A percentile compares a stretch with the other conserved stretches of the same genome.
phyloP scores from a whole-genome alignment of 2,113 vertebrate species.

The Sitta europaea region DNA sequence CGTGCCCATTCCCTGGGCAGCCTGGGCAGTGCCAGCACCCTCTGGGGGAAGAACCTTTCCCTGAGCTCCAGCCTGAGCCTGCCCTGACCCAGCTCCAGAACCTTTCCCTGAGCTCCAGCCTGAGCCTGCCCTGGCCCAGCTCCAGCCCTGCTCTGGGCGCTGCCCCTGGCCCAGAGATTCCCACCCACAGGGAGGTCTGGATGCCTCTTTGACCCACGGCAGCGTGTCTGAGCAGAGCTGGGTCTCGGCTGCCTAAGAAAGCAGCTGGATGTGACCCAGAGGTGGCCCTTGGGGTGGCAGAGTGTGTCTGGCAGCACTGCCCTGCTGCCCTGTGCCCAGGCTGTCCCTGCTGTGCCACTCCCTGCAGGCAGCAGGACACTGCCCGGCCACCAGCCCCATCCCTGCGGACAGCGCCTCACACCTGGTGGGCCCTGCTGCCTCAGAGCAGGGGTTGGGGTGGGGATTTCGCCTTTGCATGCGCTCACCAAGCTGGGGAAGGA shows the following conservation, averaged over 20 bases:
- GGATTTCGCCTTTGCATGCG: neutral
- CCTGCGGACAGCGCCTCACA: neutral
- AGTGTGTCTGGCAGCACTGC: fast-evolving
- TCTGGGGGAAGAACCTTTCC: neutral
- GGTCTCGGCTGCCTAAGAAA: neutral
- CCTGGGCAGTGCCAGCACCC: neutral
- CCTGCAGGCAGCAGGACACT: neutral
- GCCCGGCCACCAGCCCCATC: neutral
- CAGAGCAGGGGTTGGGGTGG: neutral
- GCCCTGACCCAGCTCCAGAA: too few species aligned
- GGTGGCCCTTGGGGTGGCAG: fast-evolving
- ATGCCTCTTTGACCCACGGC: fast-evolving
- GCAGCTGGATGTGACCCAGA: neutral
- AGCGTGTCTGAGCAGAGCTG: fast-evolving
- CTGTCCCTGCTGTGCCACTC: fast-evolving
- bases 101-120: neutral
- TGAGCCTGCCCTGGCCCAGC: neutral
- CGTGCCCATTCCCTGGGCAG: neutral
- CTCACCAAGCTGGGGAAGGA: neutral
- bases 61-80: neutral
- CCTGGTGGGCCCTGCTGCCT: neutral
- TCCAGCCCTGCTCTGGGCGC: fast-evolving
- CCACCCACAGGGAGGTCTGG: neutral
- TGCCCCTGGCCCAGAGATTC: neutral
- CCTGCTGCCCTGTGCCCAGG: neutral